Percentiles rank a stretch among this genome's conserved stretches.
These are phyloP conservation scores for Drosophila repletoides DNA, from an alignment of 1,140 invertebrate genomes.

Conservation along the genomic window DNA sequence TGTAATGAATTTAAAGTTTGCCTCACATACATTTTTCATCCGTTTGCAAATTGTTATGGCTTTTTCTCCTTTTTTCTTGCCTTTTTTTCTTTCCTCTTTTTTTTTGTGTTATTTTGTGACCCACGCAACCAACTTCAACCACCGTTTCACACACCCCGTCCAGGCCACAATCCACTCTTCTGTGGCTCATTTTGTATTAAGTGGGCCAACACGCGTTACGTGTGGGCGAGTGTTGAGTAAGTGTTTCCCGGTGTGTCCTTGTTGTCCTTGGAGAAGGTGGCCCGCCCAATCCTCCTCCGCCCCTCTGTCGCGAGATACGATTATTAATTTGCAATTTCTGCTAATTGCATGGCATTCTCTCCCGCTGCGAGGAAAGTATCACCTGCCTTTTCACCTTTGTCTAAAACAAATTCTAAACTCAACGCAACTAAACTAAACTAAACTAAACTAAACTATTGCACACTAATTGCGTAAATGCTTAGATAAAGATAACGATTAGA, in stretches of 20 bases:
- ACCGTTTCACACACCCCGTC: neutral
- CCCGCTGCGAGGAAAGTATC: neutral
- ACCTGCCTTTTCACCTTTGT: neutral
- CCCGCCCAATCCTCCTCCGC: too few relatives aligned
- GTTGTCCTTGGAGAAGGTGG: constrained; percentile 58
- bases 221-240: constrained; percentile 29
- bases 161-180: neutral
- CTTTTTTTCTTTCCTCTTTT: neutral
- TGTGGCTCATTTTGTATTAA: constrained; percentile 59
- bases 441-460: constrained; percentile 4
- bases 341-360: constrained; percentile 62
- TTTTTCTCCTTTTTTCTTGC: constrained; percentile 22
- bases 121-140: constrained; percentile 8
- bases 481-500: constrained; percentile 62
- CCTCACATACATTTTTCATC: constrained; percentile 75
- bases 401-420: too few relatives aligned
- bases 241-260: constrained; percentile 43
- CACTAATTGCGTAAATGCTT: constrained; percentile 40
- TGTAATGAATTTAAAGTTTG: constrained; percentile 81
- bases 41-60: constrained; percentile 74
- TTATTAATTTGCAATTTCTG: constrained; percentile 79
- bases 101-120: constrained; percentile 7
- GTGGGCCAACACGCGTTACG: constrained; percentile 47
- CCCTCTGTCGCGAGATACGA: constrained; percentile 62
- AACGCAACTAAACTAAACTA: too few relatives aligned